Base-by-base conservation (phyloP, 2,113 vertebrate genomes). In the Coregonus clupeaformis region DNA sequence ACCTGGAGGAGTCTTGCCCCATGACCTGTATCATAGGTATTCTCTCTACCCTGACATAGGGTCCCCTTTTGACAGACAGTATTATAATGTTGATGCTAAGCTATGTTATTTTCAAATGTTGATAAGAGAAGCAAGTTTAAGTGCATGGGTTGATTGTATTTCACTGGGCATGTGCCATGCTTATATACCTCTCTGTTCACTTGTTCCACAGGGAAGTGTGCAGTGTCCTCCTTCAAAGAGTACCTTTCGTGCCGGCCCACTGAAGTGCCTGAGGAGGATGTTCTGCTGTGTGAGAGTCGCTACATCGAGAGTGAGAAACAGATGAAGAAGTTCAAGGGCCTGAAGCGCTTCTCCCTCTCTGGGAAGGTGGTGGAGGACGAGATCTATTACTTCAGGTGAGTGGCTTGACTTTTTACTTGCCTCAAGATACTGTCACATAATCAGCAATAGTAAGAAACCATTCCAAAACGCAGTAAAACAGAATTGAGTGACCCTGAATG, bases 301-400 rank as follows among this genome's bases (percentile, higher is more conserved):
- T 99, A 99, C 91, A 99, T 98, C 0, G 98, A 99, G 80, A 98
- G 95, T 0, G 98, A 99, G 90, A 98, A 97, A 78, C 97, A 98
- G 71, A 99, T 99, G 97, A 99, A 99, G 92, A 98, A 97, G 77
- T 99, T 99, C 80, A 99, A 99, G 84, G 98, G 98, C 25, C 88
- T 99, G 22, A 99, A 99, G 89, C 96, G 98, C 72, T 99, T 99
- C 88, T 98, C 97, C 16, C 92, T 98, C 9, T 98, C 97, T 77
- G 97, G 94, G 4, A 99, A 99, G 94, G 97, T 99, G 77, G 94
- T 99, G 73, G 98, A 99, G 87, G 98, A 99, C 80, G 97, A 99
- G 90, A 96, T 95, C 86, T 99, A 98, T 84, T 99, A 99, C 85
- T 99, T 98, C 79, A 96, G 97, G 97, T 98, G 87, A 92, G 86